Evolutionary conservation across 2,888 invertebrate species (phyloP).

Genomic region (Tipula vernalis): DNA sequence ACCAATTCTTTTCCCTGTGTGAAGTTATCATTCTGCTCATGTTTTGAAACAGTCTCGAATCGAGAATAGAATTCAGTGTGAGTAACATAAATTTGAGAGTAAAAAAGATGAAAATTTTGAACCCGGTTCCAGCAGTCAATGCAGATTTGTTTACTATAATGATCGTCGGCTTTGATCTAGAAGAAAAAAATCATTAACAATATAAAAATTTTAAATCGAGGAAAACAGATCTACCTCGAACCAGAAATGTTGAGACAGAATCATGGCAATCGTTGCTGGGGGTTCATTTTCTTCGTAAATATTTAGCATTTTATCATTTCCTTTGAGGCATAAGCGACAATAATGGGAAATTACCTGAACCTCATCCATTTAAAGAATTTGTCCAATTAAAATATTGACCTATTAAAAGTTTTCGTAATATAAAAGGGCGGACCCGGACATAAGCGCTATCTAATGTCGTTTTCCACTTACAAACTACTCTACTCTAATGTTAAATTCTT

Average conservation of each 20-base stretch:
- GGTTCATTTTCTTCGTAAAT: conserved; percentile 27
- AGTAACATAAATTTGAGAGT: conserved; percentile 26
- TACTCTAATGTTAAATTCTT: too few species aligned
- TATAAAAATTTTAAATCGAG: not conserved
- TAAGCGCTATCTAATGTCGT: too few species aligned
- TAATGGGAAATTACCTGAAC: not conserved
- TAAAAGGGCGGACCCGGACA: too few species aligned
- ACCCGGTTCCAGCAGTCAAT: conserved; percentile 29
- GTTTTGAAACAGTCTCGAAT: not conserved
- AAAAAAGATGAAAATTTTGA: conserved; percentile 29
- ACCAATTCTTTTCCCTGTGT: not conserved
- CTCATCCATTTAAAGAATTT: not conserved
- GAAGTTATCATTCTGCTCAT: not conserved
- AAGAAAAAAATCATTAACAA: not conserved
- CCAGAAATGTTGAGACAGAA: conserved; percentile 32
- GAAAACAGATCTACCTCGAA: conserved; percentile 25
- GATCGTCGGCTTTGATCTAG: conserved; percentile 26
- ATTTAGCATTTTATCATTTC: conserved; percentile 11
- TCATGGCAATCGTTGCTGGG: conserved; percentile 24
- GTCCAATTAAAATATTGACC: not conserved
- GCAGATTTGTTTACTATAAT: conserved; percentile 30
- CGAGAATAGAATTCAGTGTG: conserved; percentile 19
- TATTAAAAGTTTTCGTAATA: too few species aligned
- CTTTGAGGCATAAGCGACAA: not conserved
- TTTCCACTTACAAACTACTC: too few species aligned